Base-by-base conservation (phyloP, 2,797 vertebrate species). In the Hephaestus fuliginosus region DNA sequence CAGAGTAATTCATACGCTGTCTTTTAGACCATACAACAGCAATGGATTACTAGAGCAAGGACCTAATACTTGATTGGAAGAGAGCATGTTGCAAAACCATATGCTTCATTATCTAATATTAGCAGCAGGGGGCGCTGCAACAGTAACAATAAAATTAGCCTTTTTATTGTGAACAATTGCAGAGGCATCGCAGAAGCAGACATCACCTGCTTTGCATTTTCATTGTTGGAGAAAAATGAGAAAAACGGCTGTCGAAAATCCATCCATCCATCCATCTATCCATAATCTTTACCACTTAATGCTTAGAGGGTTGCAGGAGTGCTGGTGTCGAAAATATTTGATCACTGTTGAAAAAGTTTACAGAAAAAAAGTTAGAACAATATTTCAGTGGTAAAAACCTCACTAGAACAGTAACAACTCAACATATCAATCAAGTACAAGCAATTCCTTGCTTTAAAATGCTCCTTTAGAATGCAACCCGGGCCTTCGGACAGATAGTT, bases 61-160 rank as follows among this genome's bases (percentile, higher is more conserved):
- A 5, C 20, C 12, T 70, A 25, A n/a, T 43, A 20, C n/a, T 30
- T 5, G 14, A 36, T 3, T n/a, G 12, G 12, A 2, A 48, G 0
- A 36, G 14, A 33, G 2, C 2, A 6, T 10, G 7, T 10, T 14
- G 2, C 8, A 8, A 69, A 57, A 41, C 1, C 14, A n/a, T 53
- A 12, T 13, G 11, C 6, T 10, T 12, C 46, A 41, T 14, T 62
- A 18, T 28, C 30, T 53, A 10, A 10, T 63, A 14, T 70, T 25
- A 70, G 5, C 92, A 87, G 64, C 71, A 91, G 90, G 63, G 75
- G 81, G 84, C 75, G 72, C 72, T 89, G 73, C 67, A 82, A 48
- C 1, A 70, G 28, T 17, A 56, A 52, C 17, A 25, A n/a, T 20
- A 33, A 20, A 15, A 18, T 15, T 12, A 30, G 12, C 3, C 6